These are phyloP conservation scores for Druon quercuslanigerum DNA, from an alignment of 1,140 invertebrate genomes.

Conservation along the genomic window DNA sequence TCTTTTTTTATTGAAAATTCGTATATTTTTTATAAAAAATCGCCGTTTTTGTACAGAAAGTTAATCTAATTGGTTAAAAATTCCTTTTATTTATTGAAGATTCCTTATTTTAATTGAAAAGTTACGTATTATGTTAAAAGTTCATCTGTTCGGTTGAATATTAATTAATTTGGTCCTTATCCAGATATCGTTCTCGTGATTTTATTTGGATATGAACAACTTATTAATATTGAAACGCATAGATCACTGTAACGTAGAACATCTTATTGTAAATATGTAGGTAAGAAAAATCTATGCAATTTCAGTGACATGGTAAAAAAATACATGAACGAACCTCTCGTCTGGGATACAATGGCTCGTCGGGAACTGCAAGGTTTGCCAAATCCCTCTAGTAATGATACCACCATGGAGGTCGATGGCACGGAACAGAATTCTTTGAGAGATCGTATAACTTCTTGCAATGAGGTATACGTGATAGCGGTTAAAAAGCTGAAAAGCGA, in stretches of 20 bases:
- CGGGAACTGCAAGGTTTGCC: conserved; percentile 71
- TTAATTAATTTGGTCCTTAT: no score
- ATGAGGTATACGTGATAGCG: conserved; percentile 74
- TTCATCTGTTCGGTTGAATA: no score
- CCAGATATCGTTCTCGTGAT: no score
- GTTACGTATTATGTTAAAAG: no score
- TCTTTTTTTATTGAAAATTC: no score
- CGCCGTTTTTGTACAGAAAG: no score
- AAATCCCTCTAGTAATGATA: conserved; percentile 52
- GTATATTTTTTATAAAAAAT: no score
- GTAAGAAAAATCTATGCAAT: conserved; percentile 32
- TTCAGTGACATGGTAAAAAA: conserved; percentile 72
- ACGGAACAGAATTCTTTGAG: conserved; percentile 57
- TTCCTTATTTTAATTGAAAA: no score
- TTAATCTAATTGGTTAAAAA: no score
- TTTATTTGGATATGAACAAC: neutral
- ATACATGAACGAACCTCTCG: conserved; percentile 69
- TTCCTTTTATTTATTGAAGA: no score
- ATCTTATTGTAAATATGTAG: neutral
- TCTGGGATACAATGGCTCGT: conserved; percentile 78
- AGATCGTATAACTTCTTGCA: conserved; percentile 66
- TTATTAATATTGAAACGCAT: neutral
- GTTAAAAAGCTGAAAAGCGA: conserved; percentile 76
- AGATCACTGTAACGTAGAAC: neutral
- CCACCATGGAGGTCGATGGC: conserved; percentile 52